These are phyloP conservation scores for Pseudocheirus occidentalis DNA, from an alignment of 2,797 vertebrate species.

Conservation along the genomic window DNA sequence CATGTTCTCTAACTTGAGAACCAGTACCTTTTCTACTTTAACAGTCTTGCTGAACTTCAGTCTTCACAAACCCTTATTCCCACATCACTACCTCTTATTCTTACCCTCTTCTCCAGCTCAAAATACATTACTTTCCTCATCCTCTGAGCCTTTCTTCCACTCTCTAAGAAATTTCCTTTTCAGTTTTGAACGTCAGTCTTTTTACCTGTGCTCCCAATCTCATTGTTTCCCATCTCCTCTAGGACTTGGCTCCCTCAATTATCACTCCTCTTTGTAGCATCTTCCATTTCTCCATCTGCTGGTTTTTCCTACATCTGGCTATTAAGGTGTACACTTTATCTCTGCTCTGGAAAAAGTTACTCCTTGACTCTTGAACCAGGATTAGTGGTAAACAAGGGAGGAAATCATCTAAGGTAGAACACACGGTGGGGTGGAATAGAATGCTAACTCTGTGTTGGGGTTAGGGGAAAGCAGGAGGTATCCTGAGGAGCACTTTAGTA, in stretches of 20 bases:
- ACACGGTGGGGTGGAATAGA: neutral
- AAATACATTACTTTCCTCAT: neutral
- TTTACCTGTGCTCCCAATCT: neutral
- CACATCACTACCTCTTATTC: neutral
- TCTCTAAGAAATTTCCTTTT: neutral
- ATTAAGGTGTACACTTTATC: neutral
- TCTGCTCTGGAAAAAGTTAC: neutral
- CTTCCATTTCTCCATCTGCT: neutral
- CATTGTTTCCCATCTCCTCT: neutral
- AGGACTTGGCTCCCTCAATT: neutral
- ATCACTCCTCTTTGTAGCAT: neutral
- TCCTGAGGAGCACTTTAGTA: neutral
- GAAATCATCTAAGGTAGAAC: neutral
- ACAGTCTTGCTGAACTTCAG: neutral
- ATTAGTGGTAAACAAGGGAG: neutral
- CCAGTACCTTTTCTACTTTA: neutral
- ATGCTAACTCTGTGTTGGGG: neutral
- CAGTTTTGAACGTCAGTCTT: neutral
- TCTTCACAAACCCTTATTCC: neutral
- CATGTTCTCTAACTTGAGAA: neutral
- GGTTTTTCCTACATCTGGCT: neutral
- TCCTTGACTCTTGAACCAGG: neutral
- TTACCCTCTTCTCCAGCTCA: neutral
- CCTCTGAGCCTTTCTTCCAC: neutral
- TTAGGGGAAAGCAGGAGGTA: neutral